These are phyloP conservation scores for Pomacea canaliculata DNA, from an alignment of 2,888 invertebrate genomes.

Conservation along the genomic window DNA sequence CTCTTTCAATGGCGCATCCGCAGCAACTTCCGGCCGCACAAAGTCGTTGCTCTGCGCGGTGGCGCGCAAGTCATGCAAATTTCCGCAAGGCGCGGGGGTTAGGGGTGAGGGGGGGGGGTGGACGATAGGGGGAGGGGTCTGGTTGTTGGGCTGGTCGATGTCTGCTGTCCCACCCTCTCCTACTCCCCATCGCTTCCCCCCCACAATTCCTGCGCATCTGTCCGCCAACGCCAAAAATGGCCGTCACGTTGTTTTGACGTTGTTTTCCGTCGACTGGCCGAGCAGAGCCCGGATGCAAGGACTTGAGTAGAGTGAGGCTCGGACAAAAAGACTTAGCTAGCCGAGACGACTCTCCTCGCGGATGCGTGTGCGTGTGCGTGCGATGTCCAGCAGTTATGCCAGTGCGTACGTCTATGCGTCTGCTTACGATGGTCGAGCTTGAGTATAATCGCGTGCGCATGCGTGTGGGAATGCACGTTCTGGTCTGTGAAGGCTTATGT, in stretches of 20 bases:
- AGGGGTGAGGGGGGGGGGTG: too few species aligned
- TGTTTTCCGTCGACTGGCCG: too few species aligned
- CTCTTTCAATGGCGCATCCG: slow-evolving; percentile 15
- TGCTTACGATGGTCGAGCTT: too few species aligned
- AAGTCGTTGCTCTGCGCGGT: slow-evolving; percentile 21
- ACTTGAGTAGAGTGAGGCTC: too few species aligned
- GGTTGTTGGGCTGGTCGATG: background rate
- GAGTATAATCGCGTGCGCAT: background rate
- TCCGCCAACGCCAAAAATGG: background rate
- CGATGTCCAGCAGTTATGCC: background rate
- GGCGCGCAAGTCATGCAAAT: slow-evolving; percentile 28
- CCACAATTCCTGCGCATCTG: background rate
- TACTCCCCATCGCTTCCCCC: background rate
- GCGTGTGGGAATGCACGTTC: background rate
- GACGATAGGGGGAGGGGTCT: too few species aligned
- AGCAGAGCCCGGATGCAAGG: too few species aligned
- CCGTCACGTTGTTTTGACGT: too few species aligned
- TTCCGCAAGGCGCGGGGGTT: slow-evolving; percentile 17
- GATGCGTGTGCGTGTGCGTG: too few species aligned
- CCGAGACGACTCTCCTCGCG: too few species aligned
- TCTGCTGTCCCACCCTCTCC: background rate
- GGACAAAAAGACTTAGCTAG: background rate
- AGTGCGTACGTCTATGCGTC: background rate
- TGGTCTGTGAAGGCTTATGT: too few species aligned
- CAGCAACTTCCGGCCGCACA: slow-evolving; percentile 21